A percentile compares a stretch with the other conserved stretches of the same genome.
Evolutionary conservation across 92 coral and sea anemone species (phyloP).

Genomic region (Porites lobata): DNA sequence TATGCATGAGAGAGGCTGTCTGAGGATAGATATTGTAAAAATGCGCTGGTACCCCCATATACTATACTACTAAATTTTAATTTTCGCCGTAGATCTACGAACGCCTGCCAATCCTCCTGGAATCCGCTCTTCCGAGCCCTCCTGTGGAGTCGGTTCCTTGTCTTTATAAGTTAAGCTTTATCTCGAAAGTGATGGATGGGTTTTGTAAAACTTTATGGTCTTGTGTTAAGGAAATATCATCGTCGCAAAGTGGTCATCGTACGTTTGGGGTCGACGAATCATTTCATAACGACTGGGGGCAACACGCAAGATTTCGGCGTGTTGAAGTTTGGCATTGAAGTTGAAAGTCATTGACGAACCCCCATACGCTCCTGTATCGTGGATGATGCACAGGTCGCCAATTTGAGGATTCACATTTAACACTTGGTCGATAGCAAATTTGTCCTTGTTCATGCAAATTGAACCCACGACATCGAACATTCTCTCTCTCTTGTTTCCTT

Average conservation of each 20-base stretch:
- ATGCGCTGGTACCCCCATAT: no score
- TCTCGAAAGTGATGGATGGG: no score
- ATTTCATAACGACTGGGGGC: not conserved
- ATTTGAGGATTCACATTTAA: constrained; percentile 21
- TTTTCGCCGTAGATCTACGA: no score
- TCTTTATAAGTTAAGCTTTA: no score
- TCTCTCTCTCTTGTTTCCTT: constrained; percentile 9
- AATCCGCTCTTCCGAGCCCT: no score
- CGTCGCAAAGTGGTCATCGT: constrained; percentile 5
- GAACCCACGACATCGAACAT: constrained; percentile 22
- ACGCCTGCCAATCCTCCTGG: no score
- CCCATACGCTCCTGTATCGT: constrained; percentile 10
- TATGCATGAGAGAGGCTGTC: no score
- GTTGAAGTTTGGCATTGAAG: not conserved
- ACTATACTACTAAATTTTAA: no score
- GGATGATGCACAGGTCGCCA: constrained; percentile 5
- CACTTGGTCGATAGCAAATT: constrained; percentile 19
- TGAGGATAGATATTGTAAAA: no score
- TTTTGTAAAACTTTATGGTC: no score
- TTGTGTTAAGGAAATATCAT: not conserved
- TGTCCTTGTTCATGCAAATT: not conserved
- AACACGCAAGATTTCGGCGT: constrained; percentile 1
- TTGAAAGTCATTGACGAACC: not conserved
- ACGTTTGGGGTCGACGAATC: constrained; percentile 19
- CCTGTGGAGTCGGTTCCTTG: no score